These are phyloP conservation scores for Pangasius djambal DNA, from an alignment of 2,797 vertebrate species.

Conservation along the genomic window DNA sequence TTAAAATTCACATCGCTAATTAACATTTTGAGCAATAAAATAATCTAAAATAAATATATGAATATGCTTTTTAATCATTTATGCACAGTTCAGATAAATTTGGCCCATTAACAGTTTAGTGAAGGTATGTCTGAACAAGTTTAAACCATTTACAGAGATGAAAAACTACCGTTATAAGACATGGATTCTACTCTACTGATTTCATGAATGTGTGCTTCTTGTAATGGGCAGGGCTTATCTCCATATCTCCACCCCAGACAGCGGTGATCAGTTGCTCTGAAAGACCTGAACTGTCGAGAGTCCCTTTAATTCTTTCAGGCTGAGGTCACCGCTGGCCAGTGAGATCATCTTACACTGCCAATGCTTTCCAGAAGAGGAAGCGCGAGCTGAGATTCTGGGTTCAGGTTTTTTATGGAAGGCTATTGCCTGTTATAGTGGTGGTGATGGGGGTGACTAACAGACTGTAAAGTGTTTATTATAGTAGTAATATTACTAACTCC, in stretches of 20 bases:
- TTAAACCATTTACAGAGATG: neutral
- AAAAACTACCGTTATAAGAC: neutral
- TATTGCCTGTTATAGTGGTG: neutral
- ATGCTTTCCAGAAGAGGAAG: conserved; percentile 65
- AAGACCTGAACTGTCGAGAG: conserved; percentile 64
- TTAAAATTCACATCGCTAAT: too few species aligned
- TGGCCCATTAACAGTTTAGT: neutral
- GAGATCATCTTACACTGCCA: conserved; percentile 72
- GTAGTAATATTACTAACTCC: neutral
- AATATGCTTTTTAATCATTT: too few species aligned
- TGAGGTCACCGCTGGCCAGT: conserved; percentile 76
- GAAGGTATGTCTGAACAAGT: neutral
- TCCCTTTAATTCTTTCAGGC: conserved; percentile 68
- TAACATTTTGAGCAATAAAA: neutral
- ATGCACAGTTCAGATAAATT: neutral
- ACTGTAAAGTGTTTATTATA: conserved; percentile 7
- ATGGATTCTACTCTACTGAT: neutral
- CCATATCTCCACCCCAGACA: conserved; percentile 36
- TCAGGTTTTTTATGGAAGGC: conserved; percentile 14
- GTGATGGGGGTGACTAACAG: neutral
- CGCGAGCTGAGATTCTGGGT: neutral
- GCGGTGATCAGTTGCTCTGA: conserved; percentile 62
- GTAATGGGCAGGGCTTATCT: conserved; percentile 17
- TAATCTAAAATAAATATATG: neutral
- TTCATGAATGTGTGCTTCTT: conserved; percentile 16